Evolutionary conservation across 92 coral and sea anemone species (phyloP), one percentile per base, ranked within the genome.

Genomic region (Siderastrea siderea): DNA sequence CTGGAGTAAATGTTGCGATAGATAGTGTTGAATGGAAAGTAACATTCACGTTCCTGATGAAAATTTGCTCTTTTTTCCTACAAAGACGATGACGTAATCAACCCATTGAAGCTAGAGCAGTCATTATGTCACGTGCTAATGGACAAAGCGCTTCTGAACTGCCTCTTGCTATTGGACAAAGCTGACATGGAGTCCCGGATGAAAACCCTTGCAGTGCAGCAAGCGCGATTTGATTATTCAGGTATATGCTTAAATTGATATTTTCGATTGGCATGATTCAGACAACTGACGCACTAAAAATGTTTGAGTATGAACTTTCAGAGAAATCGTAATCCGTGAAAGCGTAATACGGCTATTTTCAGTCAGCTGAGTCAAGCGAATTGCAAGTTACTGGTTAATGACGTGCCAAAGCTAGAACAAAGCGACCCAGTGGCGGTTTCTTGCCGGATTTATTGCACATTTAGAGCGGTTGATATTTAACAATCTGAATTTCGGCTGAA

Each of bases 91-190:
- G 71, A 66, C 48, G 5, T 75, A 2, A 80, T 77, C 58, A 91
- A 89, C 57, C 85, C 84, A 71, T 49, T 88, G 72, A 89, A 77
- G 67, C 91, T 97, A 46, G 99, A 97, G 82, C 96, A 95, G 80
- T 93, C 97, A 14, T 60, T 97, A 70, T 95, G 98, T 78, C 98
- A 97, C 90, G 98, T 97, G 81, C 91, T 97, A 12, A 94, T 97
- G 91, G 98, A 97, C 88, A 97, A 97, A 81, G 99, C 99, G 49
- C 89, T 97, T 15, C 82, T 96, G 50, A 97, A 97, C 93, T 97
- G 98, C 71, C 75, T 97, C 60, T 88, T 97, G 60, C 53, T 97
- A 52, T 86, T 97, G 77, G 99, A 97, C 91, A 97, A 97, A 68
- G 99, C 99, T 0, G 93, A 90, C 60, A 94, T 95, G 97, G 99